Base-by-base conservation (phyloP, 2,797 vertebrate genomes). In the Sebastes diaconus region DNA sequence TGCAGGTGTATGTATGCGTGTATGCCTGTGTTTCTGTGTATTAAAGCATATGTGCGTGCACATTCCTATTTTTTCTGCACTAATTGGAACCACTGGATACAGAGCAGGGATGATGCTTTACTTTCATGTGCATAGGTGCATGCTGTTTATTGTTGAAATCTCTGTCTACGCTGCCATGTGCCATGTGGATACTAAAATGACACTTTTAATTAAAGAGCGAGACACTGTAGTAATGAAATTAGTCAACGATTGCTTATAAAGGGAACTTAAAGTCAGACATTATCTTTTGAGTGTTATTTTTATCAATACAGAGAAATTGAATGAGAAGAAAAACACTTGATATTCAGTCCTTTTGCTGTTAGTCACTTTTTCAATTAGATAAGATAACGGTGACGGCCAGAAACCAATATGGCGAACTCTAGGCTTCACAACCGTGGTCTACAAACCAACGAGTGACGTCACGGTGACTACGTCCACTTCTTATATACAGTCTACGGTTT, bases 81-180 rank as follows among this genome's bases (percentile, higher is more conserved):
- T 73, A 55, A 76, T 54, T n/a, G 30, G 57, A 25, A 70, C 67
- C 46, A 68, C 20, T 54, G n/a, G 46, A n/a, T 69, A 24, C 13
- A 61, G 20, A 63, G n/a, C 18, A 25, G n/a, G 55, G 36, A 52
- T 39, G 42, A 11, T 24, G 67, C 8, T 34, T 16, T 30, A 58
- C 39, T 64, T 36, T 60, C 25, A 54, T 36, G 16, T 11, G 54
- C 20, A 66, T 2, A 30, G 10, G 20, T 27, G 22, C 8, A 22
- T 32, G 11, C 5, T 27, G 20, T 13, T 16, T 27, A 4, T 2
- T 27, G 58, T 34, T 42, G 14, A 69, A 24, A 52, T 20, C 18
- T 14, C 52, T 57, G 18, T 27, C 46, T 27, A 2, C 0, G 8
- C 30, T 60, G 10, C 32, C 32, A 57, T 24, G 3, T 7, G 7